Base-by-base conservation (phyloP, 2,113 vertebrate species). In the Ophthalmolycus amberensis region DNA sequence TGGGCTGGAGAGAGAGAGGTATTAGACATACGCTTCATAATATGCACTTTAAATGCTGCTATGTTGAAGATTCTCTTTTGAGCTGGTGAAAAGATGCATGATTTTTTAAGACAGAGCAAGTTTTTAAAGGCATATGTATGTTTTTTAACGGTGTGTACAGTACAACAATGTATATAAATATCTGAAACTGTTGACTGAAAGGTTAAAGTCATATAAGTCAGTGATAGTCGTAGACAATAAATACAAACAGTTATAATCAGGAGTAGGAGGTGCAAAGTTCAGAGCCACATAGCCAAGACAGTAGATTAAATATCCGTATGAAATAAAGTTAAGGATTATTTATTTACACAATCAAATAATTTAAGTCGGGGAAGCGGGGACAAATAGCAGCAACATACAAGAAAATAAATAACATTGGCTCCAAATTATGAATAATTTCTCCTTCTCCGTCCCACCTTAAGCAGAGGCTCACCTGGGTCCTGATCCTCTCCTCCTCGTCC, bases 401-500 rank as follows among this genome's bases (percentile, higher is more conserved):
- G 3, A 38, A 38, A 38, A 38, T 9, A 38, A 38, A 38, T 14
- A 44, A 15, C 11, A 44, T 3, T 44, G 10, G 32, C 22, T 60
- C 2, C 12, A 59, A 38, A 29, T 38, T 2, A 9, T n/a, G 5
- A 7, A 16, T 40, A 0, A 25, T 11, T 68, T 22, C 3, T 6
- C 20, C 4, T 52, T 56, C 14, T 11, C 16, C 5, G 12, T 50
- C 15, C 34, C 65, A 79, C 12, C 68, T 58, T 32, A 25, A 52
- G 32, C 37, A 56, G 32, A 67, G 5, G 14, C 69, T 69, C 90
- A 99, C 98, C 96, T 96, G 93, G 59, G 88, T 92, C 87, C 76
- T 96, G 50, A 99, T 94, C 85, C 65, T 95, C 46, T 97, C 96
- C 59, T 99, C 98, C 76, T 99, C 98, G 0, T 95, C 93, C 22